Conservation (phyloP, 2,888 invertebrate genomes). For the Cepaea hortensis region DNA sequence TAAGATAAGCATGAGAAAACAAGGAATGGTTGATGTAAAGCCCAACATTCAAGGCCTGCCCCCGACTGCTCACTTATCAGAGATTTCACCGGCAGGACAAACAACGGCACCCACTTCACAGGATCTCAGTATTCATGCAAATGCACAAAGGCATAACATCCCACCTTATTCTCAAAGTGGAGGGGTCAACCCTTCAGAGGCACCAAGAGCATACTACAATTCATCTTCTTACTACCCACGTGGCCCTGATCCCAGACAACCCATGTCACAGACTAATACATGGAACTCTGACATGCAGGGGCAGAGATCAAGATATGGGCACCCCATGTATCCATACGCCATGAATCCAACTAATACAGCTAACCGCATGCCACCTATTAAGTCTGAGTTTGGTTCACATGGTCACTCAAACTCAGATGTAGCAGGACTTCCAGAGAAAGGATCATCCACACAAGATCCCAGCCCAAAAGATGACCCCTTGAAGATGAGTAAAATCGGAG, state of each 20-base stretch:
- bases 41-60: neutral
- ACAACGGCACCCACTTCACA: neutral
- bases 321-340: conserved; percentile 18
- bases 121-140: neutral
- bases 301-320: conserved; percentile 26
- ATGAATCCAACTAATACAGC: neutral
- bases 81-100: neutral
- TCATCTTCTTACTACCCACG: conserved; percentile 21
- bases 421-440: neutral
- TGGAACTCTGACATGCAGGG: conserved; percentile 23
- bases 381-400: neutral
- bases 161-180: conserved; percentile 3
- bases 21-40: neutral
- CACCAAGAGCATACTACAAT: conserved; percentile 25
- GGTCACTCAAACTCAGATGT: neutral
- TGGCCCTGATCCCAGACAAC: conserved; percentile 29
- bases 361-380: neutral
- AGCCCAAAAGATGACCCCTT: neutral
- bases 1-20: neutral
- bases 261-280: conserved; percentile 14
- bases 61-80: neutral
- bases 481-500: neutral
- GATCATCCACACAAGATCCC: neutral
- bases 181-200: neutral
- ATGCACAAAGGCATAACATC: neutral